phyloP scores from a whole-genome alignment of 2,797 vertebrate genomes.

The Myiotriccus ornatus region DNA sequence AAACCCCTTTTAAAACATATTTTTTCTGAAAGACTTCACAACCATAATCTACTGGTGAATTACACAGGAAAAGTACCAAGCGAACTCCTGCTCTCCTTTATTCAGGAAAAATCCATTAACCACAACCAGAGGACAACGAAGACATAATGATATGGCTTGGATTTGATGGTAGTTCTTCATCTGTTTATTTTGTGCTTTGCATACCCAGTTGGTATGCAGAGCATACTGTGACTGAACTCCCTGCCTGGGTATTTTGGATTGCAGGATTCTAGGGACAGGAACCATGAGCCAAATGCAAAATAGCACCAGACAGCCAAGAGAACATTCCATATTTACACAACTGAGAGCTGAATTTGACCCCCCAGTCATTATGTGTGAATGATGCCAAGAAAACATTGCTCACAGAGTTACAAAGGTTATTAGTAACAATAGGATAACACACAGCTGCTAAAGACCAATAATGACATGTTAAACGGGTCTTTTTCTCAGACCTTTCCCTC shows the following conservation, averaged over 20 bases:
- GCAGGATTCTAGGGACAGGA: constrained; percentile 1
- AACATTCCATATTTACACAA: constrained; percentile 48
- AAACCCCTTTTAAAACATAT: not conserved
- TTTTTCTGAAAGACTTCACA: not conserved
- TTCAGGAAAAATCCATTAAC: not conserved
- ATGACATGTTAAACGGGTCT: not conserved
- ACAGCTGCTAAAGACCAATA: constrained; percentile 30
- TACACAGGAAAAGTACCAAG: not conserved
- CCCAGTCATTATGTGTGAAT: not conserved
- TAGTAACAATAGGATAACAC: constrained; percentile 35
- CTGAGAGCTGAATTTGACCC: constrained; percentile 34
- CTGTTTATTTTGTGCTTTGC: not conserved
- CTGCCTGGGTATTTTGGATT: constrained; percentile 14
- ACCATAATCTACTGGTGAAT: not conserved
- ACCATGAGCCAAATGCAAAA: constrained; percentile 38
- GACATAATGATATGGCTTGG: not conserved
- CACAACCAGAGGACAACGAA: not conserved
- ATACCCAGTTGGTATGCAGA: not conserved
- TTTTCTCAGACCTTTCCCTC: constrained; percentile 23
- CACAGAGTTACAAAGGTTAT: constrained; percentile 35
- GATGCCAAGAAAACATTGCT: constrained; percentile 48
- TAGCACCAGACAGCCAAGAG: constrained; percentile 11
- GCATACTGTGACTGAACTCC: not conserved
- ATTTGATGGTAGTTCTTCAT: not conserved
- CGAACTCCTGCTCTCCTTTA: not conserved